These are phyloP conservation scores for Trochalopteron elliotii DNA, from an alignment of 2,113 vertebrate genomes.

Conservation along the genomic window DNA sequence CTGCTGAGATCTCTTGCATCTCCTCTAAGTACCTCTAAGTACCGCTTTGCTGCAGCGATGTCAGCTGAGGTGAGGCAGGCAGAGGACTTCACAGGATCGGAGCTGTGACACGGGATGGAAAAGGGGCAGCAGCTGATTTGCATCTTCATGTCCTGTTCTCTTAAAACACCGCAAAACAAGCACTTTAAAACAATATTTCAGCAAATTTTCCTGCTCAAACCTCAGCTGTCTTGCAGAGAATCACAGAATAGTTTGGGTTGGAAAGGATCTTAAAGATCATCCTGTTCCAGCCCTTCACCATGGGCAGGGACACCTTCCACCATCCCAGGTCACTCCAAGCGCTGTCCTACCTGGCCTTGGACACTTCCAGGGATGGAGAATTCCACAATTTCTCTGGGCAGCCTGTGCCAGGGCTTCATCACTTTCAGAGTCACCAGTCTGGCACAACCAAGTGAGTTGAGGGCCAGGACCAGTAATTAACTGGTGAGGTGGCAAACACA, in stretches of 20 bases:
- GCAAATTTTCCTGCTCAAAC: neutral
- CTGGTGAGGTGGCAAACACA: neutral
- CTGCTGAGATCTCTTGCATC: neutral
- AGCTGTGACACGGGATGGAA: neutral
- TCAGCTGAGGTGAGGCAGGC: neutral
- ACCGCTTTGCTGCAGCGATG: neutral
- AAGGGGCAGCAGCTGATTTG: neutral
- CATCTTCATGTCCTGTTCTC: neutral
- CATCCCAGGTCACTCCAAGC: accelerated
- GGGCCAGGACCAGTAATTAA: neutral
- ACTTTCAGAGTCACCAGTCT: neutral
- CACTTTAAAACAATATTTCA: neutral
- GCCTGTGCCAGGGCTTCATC: neutral
- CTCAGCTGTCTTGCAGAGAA: neutral
- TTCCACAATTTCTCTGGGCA: neutral
- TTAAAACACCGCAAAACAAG: neutral
- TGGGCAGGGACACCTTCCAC: neutral
- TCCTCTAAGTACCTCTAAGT: neutral
- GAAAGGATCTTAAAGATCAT: too few species aligned
- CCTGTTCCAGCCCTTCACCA: neutral
- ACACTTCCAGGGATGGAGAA: neutral
- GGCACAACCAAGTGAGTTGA: neutral
- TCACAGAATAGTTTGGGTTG: neutral
- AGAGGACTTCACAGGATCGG: neutral
- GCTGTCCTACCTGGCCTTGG: accelerated